These are phyloP conservation scores for Drosophila meridionalis DNA, from an alignment of 2,888 invertebrate genomes.

Conservation along the genomic window DNA sequence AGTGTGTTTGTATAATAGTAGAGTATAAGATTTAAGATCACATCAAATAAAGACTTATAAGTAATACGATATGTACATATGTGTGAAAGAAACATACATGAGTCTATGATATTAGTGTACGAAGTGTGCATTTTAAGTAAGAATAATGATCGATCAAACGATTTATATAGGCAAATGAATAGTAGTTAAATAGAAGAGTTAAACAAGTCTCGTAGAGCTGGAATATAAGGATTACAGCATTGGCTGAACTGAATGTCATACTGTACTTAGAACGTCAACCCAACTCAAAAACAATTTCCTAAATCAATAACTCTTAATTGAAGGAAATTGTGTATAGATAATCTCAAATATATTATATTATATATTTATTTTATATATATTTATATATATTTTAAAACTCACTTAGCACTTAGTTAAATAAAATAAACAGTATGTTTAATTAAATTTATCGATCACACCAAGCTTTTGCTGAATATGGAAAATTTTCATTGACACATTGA, in stretches of 20 bases:
- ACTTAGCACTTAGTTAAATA: neutral
- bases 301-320: neutral
- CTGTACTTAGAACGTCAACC: neutral
- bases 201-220: neutral
- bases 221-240: no score
- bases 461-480: neutral
- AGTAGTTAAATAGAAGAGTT: neutral
- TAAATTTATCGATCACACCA: slow-evolving; percentile 1
- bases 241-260: neutral
- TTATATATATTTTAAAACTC: neutral
- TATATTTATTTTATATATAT: no score
- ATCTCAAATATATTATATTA: neutral
- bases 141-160: no score
- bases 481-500: neutral
- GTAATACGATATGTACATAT: no score
- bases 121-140: neutral
- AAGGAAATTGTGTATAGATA: no score
- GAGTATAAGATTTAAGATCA: neutral
- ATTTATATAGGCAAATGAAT: neutral
- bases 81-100: neutral
- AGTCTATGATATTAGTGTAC: neutral
- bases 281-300: neutral
- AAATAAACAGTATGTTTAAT: neutral
- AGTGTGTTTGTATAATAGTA: neutral
- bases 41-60: neutral